phyloP scores from a whole-genome alignment of 2,797 vertebrate species.

The Enteromius anoplus region DNA sequence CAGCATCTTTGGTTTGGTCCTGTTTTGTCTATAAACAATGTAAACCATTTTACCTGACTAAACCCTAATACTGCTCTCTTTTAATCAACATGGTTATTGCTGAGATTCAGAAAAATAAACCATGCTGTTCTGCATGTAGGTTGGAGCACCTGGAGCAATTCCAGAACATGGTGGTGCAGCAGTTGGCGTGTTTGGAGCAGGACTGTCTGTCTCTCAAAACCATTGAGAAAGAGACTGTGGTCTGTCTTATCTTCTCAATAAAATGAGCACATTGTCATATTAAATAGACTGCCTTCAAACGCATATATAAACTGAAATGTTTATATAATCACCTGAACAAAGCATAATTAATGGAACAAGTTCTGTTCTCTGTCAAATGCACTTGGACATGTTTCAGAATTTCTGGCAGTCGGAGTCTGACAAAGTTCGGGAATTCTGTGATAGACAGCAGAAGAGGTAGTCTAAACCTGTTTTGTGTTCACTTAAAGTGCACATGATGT shows the following conservation, averaged over 20 bases:
- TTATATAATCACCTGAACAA: not conserved
- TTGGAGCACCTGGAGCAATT: constrained; percentile 78
- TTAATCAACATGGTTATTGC: not conserved
- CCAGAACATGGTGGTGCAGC: constrained; percentile 72
- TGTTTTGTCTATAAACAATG: not conserved
- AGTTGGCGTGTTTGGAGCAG: constrained; percentile 78
- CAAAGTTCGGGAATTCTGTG: constrained; percentile 79
- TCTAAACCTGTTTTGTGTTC: not conserved
- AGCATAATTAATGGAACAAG: not conserved
- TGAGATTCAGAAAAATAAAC: not conserved
- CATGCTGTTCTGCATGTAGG: constrained; percentile 56
- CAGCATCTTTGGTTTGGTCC: not conserved
- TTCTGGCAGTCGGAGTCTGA: constrained; percentile 79
- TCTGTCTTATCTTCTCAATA: constrained; percentile 58
- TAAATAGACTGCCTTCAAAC: not conserved
- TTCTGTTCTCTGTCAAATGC: not conserved
- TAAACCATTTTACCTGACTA: not conserved
- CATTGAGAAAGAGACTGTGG: constrained; percentile 79
- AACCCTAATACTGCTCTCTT: not conserved
- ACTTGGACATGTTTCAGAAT: constrained; percentile 68
- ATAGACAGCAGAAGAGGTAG: constrained; percentile 78
- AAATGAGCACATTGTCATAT: not conserved
- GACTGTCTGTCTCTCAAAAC: constrained; percentile 70
- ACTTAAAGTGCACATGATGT: not conserved
- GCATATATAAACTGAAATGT: not conserved